Base-by-base conservation (phyloP, 2,888 invertebrate genomes). In the Lasioglossum pauxillum region DNA sequence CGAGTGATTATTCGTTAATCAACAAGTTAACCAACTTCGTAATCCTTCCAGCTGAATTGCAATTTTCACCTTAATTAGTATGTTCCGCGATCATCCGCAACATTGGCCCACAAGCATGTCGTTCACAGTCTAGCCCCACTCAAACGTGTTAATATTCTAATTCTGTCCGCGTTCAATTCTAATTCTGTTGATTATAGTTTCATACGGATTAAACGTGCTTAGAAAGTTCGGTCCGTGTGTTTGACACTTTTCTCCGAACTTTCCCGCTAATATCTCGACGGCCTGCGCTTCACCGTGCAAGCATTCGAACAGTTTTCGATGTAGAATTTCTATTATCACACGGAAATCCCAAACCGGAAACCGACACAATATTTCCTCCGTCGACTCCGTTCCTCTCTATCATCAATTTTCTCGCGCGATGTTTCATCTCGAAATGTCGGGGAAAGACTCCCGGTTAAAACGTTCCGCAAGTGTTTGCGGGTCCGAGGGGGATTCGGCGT, bases 391-490 rank as follows among this genome's bases (percentile, higher is more conserved):
- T 41, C 35, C 10, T 23, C n/a, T 14, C 44, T 53, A n/a, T 71
- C 72, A 57, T 77, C 53, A 38, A 64, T 84, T 46, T 75, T 46
- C 78, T 31, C 53, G n/a, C 10, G n/a, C 73, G 69, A 80, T 78
- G 78, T 75, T 82, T 83, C 80, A 83, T 86, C 82, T 60, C 72
- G 38, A 74, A 64, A 78, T n/a, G 67, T 72, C 77, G 31, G n/a
- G 57, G 41, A 82, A 86, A 75, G 78, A 73, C 81, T 76, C n/a
- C 46, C 69, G 77, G 57, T 49, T 78, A 83, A 81, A 83, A 78
- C 87, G 86, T 60, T 74, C 49, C 16, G 44, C 75, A 86, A 87
- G 83, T 76, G 87, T 78, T 86, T 60, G 78, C 75, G 49, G 71
- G 75, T 49, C 75, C 76, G 72, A 3, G 19, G 38, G 38, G 67